Percentiles rank a stretch among this genome's conserved stretches.
Conservation (phyloP, 2,888 invertebrate genomes). For the Deroplatys truncata region DNA sequence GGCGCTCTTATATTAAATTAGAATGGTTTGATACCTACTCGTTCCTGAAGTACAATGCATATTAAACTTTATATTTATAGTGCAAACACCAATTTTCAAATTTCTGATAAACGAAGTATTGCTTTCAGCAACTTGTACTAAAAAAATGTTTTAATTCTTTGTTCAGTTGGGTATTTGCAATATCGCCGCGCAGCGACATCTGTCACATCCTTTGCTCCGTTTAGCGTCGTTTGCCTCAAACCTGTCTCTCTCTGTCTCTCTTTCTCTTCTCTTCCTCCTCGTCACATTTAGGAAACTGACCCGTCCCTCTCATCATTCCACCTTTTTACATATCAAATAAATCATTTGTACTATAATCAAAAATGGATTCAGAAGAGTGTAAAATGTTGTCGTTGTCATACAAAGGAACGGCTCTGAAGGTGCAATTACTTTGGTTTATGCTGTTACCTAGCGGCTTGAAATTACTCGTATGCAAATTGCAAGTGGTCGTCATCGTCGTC, state of each 20-base stretch:
- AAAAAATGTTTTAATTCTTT: too few relatives aligned
- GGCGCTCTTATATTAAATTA: too few relatives aligned
- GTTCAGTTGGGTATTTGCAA: too few relatives aligned
- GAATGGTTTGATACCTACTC: too few relatives aligned
- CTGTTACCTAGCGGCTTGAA: slow-evolving; percentile 1
- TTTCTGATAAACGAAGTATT: too few relatives aligned
- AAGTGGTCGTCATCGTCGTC: background rate
- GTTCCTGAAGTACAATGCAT: too few relatives aligned
- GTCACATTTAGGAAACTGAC: background rate
- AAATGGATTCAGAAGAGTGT: slow-evolving; percentile 1
- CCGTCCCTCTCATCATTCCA: background rate
- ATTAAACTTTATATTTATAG: too few relatives aligned
- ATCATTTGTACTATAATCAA: slow-evolving; percentile 12
- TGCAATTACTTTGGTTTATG: background rate
- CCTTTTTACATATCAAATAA: slow-evolving; percentile 5
- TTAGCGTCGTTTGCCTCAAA: too few relatives aligned
- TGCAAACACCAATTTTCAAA: too few relatives aligned
- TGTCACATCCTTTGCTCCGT: too few relatives aligned
- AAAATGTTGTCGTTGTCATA: background rate
- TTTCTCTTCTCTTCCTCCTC: background rate
- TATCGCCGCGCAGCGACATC: too few relatives aligned
- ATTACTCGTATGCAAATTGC: background rate
- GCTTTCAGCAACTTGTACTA: too few relatives aligned
- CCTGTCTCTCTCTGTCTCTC: background rate
- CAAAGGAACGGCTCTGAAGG: background rate